phyloP scores from a whole-genome alignment of 2,888 invertebrate species.

The Psylliodes chrysocephalus region DNA sequence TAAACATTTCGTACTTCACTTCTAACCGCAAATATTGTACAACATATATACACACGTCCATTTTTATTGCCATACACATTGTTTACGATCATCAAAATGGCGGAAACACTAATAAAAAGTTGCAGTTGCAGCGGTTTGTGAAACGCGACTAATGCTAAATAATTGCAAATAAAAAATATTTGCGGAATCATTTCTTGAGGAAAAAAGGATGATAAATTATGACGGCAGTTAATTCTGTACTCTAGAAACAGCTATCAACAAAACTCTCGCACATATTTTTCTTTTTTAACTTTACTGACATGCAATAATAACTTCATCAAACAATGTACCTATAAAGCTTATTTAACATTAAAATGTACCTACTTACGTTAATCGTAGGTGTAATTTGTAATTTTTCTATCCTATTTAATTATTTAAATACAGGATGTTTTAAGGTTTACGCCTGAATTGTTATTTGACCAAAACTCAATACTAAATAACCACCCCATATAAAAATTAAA shows the following conservation, averaged over 20 bases:
- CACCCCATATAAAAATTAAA: too few species aligned
- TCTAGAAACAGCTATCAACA: neutral
- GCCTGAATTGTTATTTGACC: too few species aligned
- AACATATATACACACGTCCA: slow-evolving; percentile 11
- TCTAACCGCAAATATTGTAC: slow-evolving; percentile 19
- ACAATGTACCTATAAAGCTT: too few species aligned
- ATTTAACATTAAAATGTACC: too few species aligned
- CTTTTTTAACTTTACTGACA: too few species aligned
- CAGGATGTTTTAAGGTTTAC: too few species aligned
- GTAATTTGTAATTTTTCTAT: too few species aligned
- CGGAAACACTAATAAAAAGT: slow-evolving; percentile 4
- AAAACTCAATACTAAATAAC: too few species aligned
- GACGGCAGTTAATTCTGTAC: neutral
- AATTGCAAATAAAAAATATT: neutral
- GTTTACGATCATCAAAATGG: slow-evolving; percentile 12
- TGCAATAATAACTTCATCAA: too few species aligned
- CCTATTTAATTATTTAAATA: too few species aligned
- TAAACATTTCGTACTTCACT: slow-evolving; percentile 18
- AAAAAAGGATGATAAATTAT: neutral
- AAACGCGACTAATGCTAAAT: neutral
- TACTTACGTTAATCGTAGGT: too few species aligned
- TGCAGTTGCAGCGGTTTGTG: slow-evolving; percentile 9
- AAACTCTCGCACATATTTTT: too few species aligned
- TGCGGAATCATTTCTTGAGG: neutral
- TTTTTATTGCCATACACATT: slow-evolving; percentile 15